Evolutionary conservation across 2,888 invertebrate genomes (phyloP).

Genomic region (Phengaris arion): DNA sequence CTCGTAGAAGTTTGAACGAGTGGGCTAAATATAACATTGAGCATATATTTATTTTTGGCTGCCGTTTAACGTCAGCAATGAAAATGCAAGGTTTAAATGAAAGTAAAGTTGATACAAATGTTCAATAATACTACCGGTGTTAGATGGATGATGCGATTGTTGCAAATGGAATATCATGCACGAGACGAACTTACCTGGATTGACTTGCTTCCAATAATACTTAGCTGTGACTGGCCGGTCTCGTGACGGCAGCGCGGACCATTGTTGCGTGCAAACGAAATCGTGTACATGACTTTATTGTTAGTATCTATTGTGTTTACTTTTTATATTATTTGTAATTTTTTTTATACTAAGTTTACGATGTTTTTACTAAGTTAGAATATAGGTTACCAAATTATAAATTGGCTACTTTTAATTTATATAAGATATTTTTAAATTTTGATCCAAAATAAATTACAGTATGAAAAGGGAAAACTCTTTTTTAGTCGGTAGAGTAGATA

Average conservation of each 20-base stretch:
- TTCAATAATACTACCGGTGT: neutral
- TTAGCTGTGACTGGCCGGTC: constrained; percentile 20
- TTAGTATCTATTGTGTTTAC: constrained; percentile 21
- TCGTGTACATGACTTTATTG: constrained; percentile 20
- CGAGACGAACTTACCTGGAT: constrained; percentile 19
- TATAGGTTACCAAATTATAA: neutral
- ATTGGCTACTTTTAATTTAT: neutral
- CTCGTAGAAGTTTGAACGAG: constrained; percentile 65
- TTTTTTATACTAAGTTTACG: neutral
- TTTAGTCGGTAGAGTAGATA: too few relatives aligned
- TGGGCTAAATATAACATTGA: constrained; percentile 78
- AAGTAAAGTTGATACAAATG: constrained; percentile 33
- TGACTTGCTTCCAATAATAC: constrained; percentile 11
- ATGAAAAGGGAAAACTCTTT: neutral
- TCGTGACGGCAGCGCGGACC: constrained; percentile 27
- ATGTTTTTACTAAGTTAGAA: neutral
- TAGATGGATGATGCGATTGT: neutral
- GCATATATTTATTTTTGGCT: constrained; percentile 76
- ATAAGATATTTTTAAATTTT: neutral
- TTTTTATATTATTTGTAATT: constrained; percentile 7
- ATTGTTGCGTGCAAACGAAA: constrained; percentile 25
- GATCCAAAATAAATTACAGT: neutral
- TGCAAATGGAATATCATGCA: constrained; percentile 18
- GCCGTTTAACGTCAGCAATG: constrained; percentile 73
- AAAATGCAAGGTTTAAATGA: constrained; percentile 39